Evolutionary conservation across 1,140 invertebrate genomes (phyloP).

Genomic region (Diorhabda elongata): DNA sequence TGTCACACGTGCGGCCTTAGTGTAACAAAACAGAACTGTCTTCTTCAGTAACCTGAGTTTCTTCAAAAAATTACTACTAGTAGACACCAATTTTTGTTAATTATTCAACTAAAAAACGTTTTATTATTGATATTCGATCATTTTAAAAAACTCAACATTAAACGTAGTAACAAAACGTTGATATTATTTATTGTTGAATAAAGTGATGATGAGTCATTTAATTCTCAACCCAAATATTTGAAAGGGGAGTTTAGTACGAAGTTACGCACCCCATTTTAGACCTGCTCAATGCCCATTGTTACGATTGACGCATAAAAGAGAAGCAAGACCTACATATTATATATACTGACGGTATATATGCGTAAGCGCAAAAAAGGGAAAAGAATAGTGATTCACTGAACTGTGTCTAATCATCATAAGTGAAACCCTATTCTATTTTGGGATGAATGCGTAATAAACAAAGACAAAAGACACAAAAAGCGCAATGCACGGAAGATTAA

Average conservation of each 20-base stretch:
- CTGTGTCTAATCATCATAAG: background rate
- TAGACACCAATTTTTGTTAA: too few relatives aligned
- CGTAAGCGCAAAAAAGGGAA: constrained; percentile 1
- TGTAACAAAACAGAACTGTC: too few relatives aligned
- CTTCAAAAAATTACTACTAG: too few relatives aligned
- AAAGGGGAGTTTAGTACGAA: constrained; percentile 1
- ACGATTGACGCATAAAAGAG: constrained; percentile 1
- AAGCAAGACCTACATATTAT: background rate
- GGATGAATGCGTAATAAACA: background rate
- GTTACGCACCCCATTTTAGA: constrained; percentile 10
- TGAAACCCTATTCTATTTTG: constrained; percentile 1
- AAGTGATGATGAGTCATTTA: constrained; percentile 11
- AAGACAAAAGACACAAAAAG: background rate
- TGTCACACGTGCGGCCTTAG: too few relatives aligned
- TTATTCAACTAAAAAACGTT: too few relatives aligned
- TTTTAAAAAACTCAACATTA: too few relatives aligned
- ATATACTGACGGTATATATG: background rate
- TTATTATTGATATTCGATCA: too few relatives aligned
- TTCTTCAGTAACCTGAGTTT: too few relatives aligned
- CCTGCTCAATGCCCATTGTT: constrained; percentile 4
- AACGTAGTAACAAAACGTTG: too few relatives aligned
- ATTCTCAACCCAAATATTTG: constrained; percentile 12
- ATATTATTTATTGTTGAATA: background rate
- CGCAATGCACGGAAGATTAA: too few relatives aligned
- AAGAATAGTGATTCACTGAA: background rate